Evolutionary conservation across 2,888 invertebrate genomes (phyloP).

Genomic region (Andrena minutula): DNA sequence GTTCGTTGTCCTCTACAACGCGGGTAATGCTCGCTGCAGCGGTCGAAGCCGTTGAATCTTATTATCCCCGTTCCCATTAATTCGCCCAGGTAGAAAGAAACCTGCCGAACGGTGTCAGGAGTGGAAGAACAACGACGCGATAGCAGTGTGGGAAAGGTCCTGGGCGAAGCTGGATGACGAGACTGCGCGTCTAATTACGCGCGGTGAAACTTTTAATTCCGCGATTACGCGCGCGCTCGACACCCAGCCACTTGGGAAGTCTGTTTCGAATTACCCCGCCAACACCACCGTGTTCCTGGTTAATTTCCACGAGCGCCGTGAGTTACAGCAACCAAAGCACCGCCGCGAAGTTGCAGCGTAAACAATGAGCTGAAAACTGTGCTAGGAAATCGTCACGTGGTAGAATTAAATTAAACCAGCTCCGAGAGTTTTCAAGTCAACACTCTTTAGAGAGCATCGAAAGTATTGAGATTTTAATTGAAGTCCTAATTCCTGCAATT

Average conservation of each 20-base stretch:
- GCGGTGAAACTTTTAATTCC: slow-evolving; percentile 64
- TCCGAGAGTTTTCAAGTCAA: too few relatives aligned
- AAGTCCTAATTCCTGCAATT: too few relatives aligned
- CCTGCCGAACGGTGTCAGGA: neutral
- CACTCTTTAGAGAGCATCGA: too few relatives aligned
- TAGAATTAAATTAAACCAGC: too few relatives aligned
- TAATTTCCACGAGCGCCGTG: slow-evolving; percentile 1
- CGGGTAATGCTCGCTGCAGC: neutral
- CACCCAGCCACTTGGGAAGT: slow-evolving; percentile 29
- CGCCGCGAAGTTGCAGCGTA: neutral
- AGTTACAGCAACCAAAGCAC: neutral
- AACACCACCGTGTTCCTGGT: slow-evolving; percentile 10
- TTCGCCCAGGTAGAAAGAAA: slow-evolving; percentile 43
- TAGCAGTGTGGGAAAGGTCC: slow-evolving; percentile 67
- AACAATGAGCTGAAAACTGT: neutral
- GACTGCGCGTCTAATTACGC: slow-evolving; percentile 66
- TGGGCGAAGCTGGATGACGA: slow-evolving; percentile 36
- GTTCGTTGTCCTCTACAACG: slow-evolving; percentile 7
- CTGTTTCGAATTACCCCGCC: slow-evolving; percentile 22
- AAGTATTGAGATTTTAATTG: too few relatives aligned
- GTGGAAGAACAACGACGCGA: slow-evolving; percentile 59
- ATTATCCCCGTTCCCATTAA: slow-evolving; percentile 46
- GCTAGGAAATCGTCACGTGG: neutral
- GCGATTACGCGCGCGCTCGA: slow-evolving; percentile 42
- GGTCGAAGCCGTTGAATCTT: slow-evolving; percentile 24